Conservation (phyloP, 2,113 vertebrate species). For the Cairina moschata region DNA sequence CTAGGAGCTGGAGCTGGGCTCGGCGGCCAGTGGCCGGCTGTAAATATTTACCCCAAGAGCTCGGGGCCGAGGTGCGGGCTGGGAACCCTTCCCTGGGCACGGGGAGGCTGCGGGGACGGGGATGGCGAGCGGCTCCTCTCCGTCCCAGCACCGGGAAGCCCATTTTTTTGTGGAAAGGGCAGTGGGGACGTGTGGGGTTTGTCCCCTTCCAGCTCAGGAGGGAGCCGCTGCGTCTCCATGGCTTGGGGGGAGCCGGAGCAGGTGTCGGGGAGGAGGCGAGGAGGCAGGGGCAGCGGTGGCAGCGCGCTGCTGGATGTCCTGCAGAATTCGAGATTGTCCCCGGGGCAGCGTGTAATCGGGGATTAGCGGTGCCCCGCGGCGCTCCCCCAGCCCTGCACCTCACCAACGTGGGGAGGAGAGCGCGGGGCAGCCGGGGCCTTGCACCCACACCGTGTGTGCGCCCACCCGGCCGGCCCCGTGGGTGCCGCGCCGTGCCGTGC, state of each 20-base stretch:
- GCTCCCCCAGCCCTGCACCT: neutral
- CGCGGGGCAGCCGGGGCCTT: fast-evolving
- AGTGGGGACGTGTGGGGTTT: neutral
- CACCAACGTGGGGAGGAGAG: neutral
- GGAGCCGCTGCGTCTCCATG: neutral
- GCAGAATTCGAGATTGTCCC: neutral
- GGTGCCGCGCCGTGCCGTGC: neutral
- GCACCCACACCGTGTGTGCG: fast-evolving
- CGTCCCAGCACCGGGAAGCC: no score
- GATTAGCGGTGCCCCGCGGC: neutral
- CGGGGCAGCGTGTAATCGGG: neutral
- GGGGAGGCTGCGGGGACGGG: neutral
- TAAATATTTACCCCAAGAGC: neutral
- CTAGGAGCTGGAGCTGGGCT: neutral
- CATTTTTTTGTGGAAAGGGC: neutral
- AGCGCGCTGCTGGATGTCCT: neutral
- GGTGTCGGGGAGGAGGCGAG: neutral
- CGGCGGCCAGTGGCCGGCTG: neutral
- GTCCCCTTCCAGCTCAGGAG: neutral
- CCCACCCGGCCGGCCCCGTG: neutral
- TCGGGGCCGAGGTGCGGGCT: neutral
- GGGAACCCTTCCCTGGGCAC: neutral
- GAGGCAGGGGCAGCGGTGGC: neutral
- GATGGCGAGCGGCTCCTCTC: neutral
- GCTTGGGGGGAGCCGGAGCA: neutral